Evolutionary conservation across 2,888 invertebrate species (phyloP).

Genomic region (Catocala nupta): DNA sequence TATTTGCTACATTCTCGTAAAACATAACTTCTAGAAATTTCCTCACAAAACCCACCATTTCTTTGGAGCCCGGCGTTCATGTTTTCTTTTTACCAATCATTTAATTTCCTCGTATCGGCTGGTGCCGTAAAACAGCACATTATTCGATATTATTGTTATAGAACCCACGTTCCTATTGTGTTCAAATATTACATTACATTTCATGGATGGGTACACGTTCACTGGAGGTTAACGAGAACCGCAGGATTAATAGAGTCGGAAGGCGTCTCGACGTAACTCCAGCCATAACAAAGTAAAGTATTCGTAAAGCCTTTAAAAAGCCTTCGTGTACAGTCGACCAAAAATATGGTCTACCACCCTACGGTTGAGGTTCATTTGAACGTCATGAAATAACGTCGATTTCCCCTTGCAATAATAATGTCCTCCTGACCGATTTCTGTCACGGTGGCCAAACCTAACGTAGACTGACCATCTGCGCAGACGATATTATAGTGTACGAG

Average conservation of each 20-base stretch:
- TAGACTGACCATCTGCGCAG: no score
- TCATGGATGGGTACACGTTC: constrained; percentile 22
- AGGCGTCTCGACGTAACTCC: not conserved
- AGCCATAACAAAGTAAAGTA: not conserved
- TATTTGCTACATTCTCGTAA: no score
- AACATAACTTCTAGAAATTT: not conserved
- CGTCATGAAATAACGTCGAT: no score
- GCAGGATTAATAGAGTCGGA: constrained; percentile 10
- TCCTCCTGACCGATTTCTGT: no score
- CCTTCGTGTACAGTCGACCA: no score
- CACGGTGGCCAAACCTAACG: no score
- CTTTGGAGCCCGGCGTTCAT: not conserved
- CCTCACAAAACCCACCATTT: not conserved
- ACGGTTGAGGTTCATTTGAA: no score
- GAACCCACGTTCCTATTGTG: constrained; percentile 18
- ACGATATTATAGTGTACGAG: no score
- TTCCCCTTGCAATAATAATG: no score
- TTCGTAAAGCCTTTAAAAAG: no score
- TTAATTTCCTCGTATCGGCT: constrained; percentile 27
- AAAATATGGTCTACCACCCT: no score
- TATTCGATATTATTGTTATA: constrained; percentile 45
- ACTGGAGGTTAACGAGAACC: constrained; percentile 15
- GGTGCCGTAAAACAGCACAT: constrained; percentile 35
- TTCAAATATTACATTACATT: constrained; percentile 25
- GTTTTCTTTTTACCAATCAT: constrained; percentile 1